Evolutionary conservation across 2,888 invertebrate species (phyloP).

Genomic region (Chromoteleia sp.): DNA sequence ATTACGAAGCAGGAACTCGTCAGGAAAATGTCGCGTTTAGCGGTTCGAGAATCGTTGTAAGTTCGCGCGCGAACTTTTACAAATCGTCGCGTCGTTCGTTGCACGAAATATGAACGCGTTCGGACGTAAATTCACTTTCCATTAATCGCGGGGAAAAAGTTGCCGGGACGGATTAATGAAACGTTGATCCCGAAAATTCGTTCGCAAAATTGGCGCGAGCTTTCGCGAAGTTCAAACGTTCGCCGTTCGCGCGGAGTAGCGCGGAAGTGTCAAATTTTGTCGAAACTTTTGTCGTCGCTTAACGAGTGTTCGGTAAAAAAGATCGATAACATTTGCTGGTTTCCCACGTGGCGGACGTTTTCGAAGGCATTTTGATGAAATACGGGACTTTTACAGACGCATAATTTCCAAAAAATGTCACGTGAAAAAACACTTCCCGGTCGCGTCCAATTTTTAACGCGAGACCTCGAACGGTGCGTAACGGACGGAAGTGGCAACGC

Average conservation of each 20-base stretch:
- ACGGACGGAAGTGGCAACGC: no score
- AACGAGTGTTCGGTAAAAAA: background rate
- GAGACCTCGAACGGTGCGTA: no score
- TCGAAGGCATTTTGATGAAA: conserved; percentile 17
- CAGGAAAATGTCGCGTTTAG: conserved; percentile 1
- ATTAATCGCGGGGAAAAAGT: background rate
- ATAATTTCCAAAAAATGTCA: conserved; percentile 5
- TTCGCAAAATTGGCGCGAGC: no score
- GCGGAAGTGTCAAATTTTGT: conserved; percentile 4
- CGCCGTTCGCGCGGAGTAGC: background rate
- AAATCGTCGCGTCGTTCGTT: background rate
- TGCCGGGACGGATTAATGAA: background rate
- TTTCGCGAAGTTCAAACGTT: background rate
- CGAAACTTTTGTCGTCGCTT: conserved; percentile 12
- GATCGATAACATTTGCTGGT: conserved; percentile 19
- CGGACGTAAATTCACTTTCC: conserved; percentile 37
- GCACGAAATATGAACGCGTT: conserved; percentile 11
- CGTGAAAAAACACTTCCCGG: no score
- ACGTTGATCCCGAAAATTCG: no score
- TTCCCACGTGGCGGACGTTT: conserved; percentile 11
- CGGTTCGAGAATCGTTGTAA: conserved; percentile 2
- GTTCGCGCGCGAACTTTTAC: conserved; percentile 16
- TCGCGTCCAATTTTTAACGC: no score
- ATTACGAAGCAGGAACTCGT: conserved; percentile 35
- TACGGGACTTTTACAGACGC: conserved; percentile 2